Conservation (phyloP, 2,113 vertebrate genomes). For the Oxyura jamaicensis region DNA sequence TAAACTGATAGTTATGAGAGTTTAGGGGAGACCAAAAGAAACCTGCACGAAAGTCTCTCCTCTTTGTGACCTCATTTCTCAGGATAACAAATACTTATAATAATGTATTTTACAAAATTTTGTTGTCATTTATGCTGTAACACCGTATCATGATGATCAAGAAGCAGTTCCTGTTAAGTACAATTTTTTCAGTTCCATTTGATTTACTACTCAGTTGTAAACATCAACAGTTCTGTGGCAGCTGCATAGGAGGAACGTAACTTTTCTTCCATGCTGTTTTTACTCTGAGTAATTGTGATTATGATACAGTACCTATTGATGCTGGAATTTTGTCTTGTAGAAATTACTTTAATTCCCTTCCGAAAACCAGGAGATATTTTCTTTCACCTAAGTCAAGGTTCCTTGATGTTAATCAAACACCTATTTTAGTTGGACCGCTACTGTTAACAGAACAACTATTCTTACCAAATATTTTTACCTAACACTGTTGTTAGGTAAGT, state of each 20-base stretch:
- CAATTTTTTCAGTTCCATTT: not conserved
- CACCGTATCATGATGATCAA: not conserved
- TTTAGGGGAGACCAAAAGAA: not conserved
- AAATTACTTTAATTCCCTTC: not conserved
- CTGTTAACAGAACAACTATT: not conserved
- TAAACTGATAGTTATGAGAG: not conserved
- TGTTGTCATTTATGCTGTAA: not conserved
- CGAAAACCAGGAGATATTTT: not conserved
- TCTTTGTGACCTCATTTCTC: not conserved
- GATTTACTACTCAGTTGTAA: not conserved
- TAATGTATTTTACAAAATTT: not conserved
- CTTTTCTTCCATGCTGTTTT: not conserved
- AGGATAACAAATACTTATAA: not conserved
- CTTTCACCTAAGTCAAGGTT: not conserved
- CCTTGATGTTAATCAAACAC: not conserved
- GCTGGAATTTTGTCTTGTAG: not conserved
- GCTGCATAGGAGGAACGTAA: not conserved
- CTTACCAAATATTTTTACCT: not conserved
- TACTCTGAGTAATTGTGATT: not conserved
- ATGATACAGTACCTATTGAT: accelerated
- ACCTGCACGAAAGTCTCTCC: not conserved
- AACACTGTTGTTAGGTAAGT: not conserved
- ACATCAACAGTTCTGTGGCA: not conserved
- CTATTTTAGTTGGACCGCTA: too few relatives aligned
- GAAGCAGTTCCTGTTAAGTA: not conserved